Evolutionary conservation across 2,888 invertebrate species (phyloP), one percentile per base, ranked within the genome.

Genomic region (Lottia scabra): DNA sequence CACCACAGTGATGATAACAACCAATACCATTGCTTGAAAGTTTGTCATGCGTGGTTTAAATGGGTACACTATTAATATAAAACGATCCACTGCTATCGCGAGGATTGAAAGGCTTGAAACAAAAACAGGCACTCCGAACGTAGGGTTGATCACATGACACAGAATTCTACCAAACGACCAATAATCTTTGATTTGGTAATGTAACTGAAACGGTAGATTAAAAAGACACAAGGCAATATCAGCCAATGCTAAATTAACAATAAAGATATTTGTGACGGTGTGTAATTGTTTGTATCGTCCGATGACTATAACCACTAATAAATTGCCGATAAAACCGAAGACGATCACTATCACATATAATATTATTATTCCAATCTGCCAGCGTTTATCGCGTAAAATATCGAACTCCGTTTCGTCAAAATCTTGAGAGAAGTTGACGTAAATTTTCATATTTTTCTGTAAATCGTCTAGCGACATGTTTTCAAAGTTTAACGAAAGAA

Each of bases 401-500:
- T 87, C 83, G 71, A 85, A 80, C 65, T 85, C 84, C 13, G 80
- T 78, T n/a, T 79, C 76, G 63, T 80, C 77, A 30, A 83, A 78
- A 26, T 78, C 77, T 65, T 71, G 70, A n/a, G 80, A 80, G 67
- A 80, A 76, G 74, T 84, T 83, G 45, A 72, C 74, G 15, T 81
- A 62, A 48, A 82, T 74, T 63, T 80, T 79, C 71, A 76, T 73
- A 63, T 82, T 77, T 45, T 71, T 56, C 67, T 72, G 91, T 91
- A 96, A 95, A 96, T 83, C 82, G 26, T 82, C 83, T 16, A 72
- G 46, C 0, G 83, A 81, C 73, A 81, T 78, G 74, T 84, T 84
- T 13, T 63, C 75, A 30, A 78, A 65, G 68, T 82, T 75, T n/a
- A 79, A 38, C 87, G 68, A 70, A 26, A 71, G 62, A 23, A 70